These are phyloP conservation scores for Drosophila parthenogenetica DNA, from an alignment of 2,888 invertebrate genomes.

Conservation along the genomic window DNA sequence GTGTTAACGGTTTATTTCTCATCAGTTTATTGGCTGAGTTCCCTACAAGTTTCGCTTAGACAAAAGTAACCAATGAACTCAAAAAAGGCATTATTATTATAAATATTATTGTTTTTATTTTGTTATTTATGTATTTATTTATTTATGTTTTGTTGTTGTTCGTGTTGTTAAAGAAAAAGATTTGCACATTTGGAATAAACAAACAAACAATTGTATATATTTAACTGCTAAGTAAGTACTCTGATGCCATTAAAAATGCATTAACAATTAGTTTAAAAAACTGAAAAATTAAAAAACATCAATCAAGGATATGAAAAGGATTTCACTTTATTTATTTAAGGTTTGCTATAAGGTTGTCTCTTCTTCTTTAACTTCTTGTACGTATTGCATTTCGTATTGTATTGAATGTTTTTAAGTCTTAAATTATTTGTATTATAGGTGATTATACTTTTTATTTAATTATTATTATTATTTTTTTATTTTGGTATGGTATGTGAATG, in stretches of 20 bases:
- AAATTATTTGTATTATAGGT: conserved; percentile 77
- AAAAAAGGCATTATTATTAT: conserved; percentile 57
- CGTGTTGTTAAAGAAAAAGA: conserved; percentile 19
- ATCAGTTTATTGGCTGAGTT: conserved; percentile 46
- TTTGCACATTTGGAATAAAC: conserved; percentile 33
- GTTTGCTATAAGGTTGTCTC: conserved; percentile 26
- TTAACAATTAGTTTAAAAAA: conserved; percentile 40
- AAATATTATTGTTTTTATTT: conserved; percentile 1
- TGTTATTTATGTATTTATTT: conserved; percentile 10
- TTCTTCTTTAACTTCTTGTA: conserved; percentile 8
- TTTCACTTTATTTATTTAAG: background rate
- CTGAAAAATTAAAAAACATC: conserved; percentile 15
- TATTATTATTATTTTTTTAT: background rate
- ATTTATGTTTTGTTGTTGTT: background rate
- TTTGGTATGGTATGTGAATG: conserved; percentile 49
- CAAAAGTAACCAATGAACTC: conserved; percentile 58
- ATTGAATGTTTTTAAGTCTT: conserved; percentile 50
- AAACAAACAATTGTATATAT: conserved; percentile 60
- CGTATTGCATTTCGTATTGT: conserved; percentile 6
- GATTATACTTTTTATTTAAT: conserved; percentile 60
- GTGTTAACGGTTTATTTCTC: conserved; percentile 22
- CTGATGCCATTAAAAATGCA: conserved; percentile 28
- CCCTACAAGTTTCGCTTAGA: conserved; percentile 81
- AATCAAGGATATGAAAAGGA: conserved; percentile 20
- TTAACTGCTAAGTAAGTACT: conserved; percentile 38